Evolutionary conservation across 1,140 invertebrate species (phyloP), one percentile per base, ranked within the genome.

Genomic region (Melitaea cinxia): DNA sequence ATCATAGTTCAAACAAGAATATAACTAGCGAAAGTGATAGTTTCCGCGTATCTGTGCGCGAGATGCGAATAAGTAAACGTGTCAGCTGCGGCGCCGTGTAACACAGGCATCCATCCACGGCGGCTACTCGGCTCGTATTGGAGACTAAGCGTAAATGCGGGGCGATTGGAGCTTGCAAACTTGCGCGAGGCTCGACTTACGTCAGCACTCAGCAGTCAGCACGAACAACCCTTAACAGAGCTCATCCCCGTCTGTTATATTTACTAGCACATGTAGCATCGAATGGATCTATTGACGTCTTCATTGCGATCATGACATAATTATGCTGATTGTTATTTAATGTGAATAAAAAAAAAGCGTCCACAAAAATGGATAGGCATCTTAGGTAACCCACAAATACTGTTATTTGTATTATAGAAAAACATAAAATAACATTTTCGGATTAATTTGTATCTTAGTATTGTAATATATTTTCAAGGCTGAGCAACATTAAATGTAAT

Each of bases 21-120:
- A 57, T 64, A 57, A 65, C 54, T 45, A 78, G 74, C 80, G 84
- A 87, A 85, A 87, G 84, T 82, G 81, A 86, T 75, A 82, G 80
- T 84, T 77, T 79, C 75, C 74, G 78, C 70, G 70, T 72, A 70
- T 28, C 73, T 68, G 60, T 60, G 57, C 72, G 71, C 75, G 63
- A 71, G 70, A 70, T 71, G 52, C 63, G 62, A 68, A 71, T 72
- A 74, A 62, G 55, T 65, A 75, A 73, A 77, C 77, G 77, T 77
- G 73, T 76, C 68, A 42, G 59, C 42, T 56, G 55, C 59, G 59
- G 72, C 72, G 63, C 64, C 69, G 74, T 71, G 56, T 58, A 68
- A 72, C 75, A 78, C 84, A 64, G 71, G 80, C 77, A 77, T 71
- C 77, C 85, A 73, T 82, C 77, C 85, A 73, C 83, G 70, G 28